A percentile compares a stretch with the other conserved stretches of the same genome.
Evolutionary conservation across 1,140 invertebrate species (phyloP).

Genomic region (Daktulosphaira vitifoliae): DNA sequence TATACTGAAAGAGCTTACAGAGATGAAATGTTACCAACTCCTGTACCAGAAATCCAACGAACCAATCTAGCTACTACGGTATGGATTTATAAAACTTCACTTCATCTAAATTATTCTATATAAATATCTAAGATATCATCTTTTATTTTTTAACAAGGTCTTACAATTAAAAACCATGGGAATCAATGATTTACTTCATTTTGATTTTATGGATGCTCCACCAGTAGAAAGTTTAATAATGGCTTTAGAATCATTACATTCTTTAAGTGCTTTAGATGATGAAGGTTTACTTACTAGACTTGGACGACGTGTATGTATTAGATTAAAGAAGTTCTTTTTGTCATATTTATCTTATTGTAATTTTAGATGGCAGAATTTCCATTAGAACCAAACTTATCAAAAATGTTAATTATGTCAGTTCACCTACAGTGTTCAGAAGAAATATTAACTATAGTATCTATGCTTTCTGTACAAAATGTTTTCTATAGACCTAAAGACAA

Average conservation of each 20-base stretch:
- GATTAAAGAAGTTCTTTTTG: too few relatives aligned
- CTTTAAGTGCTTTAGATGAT: constrained; percentile 91
- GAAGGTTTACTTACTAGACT: constrained; percentile 90
- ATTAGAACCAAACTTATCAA: constrained; percentile 94
- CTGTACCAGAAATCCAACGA: constrained; percentile 98
- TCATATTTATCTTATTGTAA: neutral
- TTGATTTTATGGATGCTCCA: constrained; percentile 99
- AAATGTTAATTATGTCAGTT: constrained; percentile 99
- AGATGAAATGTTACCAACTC: constrained; percentile 97
- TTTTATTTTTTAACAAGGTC: constrained; percentile 36
- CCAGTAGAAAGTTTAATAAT: constrained; percentile 94
- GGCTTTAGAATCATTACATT: constrained; percentile 94
- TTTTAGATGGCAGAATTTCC: constrained; percentile 97
- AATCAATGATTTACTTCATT: constrained; percentile 98
- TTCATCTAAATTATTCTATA: neutral
- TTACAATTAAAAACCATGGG: constrained; percentile 98
- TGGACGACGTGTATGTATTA: constrained; percentile 64
- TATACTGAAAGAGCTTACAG: constrained; percentile 97
- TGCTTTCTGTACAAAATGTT: constrained; percentile 98
- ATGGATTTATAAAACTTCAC: constrained; percentile 13
- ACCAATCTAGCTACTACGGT: constrained; percentile 95
- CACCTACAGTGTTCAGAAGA: constrained; percentile 98
- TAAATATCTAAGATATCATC: constrained; percentile 7
- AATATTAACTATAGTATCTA: constrained; percentile 95
- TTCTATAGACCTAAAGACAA: constrained; percentile 97